Base-by-base conservation (phyloP, 2,797 vertebrate species). In the Coracias cyanogaster region DNA sequence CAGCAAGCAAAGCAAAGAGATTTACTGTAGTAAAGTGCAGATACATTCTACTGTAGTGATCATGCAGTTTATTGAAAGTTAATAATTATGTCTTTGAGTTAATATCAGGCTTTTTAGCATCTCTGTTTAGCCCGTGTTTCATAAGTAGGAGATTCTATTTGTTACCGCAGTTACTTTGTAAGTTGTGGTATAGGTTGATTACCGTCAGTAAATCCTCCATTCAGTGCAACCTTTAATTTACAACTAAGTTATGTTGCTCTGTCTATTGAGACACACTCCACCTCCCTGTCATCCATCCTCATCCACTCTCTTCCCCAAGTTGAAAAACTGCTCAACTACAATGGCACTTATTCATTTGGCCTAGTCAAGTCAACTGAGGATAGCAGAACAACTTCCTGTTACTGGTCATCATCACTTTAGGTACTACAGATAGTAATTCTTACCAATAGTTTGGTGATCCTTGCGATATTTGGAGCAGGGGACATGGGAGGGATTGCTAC, bases 221-320 rank as follows among this genome's bases (percentile, higher is more conserved):
- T 48, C 46, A 41, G 0, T 33, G 10, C 39, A 60, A 5, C 35
- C 16, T 70, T 55, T 78, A 45, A 62, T 70, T 82, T 77, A 54
- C 16, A 73, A 33, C 25, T 49, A 51, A 48, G 12, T 33, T 77
- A 14, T 0, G 0, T 78, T 76, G 41, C 41, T 65, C 43, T 12
- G 0, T 65, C 26, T 86, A 0, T 46, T 82, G 48, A 70, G 48
- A 54, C n/a, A 11, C 8, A 25, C 43, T 45, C 15, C 17, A 26
- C 35, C 28, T 54, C n/a, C 20, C 49, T 25, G 37, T 37, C 37
- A 37, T 37, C 37, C 37, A 37, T 37, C 49, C 49, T 4, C 49
- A 6, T 16, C 11, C 22, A 13, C 51, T 35, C 35, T 5, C 2
- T 37, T 2, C 16, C 37, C 9, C 46, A 54, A 58, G 19, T 0